Evolutionary conservation across 2,113 vertebrate genomes (phyloP), one percentile per base, ranked within the genome.

Genomic region (Lasiurus cinereus): DNA sequence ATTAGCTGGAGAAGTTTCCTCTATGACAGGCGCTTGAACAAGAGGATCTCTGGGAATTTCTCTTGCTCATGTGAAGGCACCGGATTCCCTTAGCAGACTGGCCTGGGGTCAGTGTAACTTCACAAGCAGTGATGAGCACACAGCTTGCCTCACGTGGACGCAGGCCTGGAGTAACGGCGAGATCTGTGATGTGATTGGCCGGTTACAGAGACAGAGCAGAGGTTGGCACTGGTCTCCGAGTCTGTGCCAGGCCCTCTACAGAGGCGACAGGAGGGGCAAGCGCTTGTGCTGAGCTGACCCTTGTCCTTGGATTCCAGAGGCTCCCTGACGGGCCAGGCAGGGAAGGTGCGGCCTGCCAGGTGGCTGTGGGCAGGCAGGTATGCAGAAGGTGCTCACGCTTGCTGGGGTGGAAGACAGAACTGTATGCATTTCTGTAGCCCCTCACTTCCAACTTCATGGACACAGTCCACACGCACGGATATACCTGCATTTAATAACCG

Each of bases 21-120:
- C 94, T 73, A 1, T 69, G n/a, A 46, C 3, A 96, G 97, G 64
- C 69, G 80, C 64, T 87, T 66, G 73, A 76, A 29, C 96, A 46
- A 74, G 91, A 94, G 39, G 79, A 62, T 83, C 95, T 62, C 18
- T 94, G 96, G 91, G 96, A 64, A 52, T 80, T 95, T 43, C 79
- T 9, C 7, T 72, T n/a, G 83, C 22, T 7, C 31, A 18, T 18
- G 50, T 10, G 22, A 4, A 36, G 36, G 39, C 64, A 9, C 7
- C 1, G 7, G 9, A n/a, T 27, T 84, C 66, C 9, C 74, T 18
- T 31, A 52, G 31, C 24, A 48, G 78, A 12, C 6, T 22, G 54
- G 72, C 27, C 36, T 16, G 84, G n/a, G 19, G 24, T 10, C 54
- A 64, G 24, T 13, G 36, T 16, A 8, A 27, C 18, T 12, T 54